A percentile compares a stretch with the other conserved stretches of the same genome.
Evolutionary conservation across 2,113 vertebrate genomes (phyloP).

Genomic region (Shinisaurus crocodilurus): DNA sequence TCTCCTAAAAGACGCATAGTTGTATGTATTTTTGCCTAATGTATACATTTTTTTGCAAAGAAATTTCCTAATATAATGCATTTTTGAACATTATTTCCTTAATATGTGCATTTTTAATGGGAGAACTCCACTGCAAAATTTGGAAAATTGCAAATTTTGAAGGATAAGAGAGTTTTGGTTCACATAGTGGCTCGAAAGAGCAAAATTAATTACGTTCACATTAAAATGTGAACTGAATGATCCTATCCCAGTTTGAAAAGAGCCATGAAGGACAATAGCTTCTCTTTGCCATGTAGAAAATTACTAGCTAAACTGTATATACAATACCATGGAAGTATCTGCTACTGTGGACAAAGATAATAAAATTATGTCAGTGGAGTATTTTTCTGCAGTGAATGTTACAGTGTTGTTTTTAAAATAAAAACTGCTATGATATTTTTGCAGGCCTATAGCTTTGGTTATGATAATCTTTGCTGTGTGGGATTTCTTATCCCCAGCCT

Average conservation of each 20-base stretch:
- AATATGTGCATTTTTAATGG: too few relatives aligned
- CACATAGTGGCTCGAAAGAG: too few relatives aligned
- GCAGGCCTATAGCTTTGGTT: constrained; percentile 3
- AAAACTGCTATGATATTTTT: constrained; percentile 17
- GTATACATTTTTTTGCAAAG: too few relatives aligned
- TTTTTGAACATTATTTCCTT: too few relatives aligned
- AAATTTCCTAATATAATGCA: too few relatives aligned
- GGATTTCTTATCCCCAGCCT: constrained; percentile 13
- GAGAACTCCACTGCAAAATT: too few relatives aligned
- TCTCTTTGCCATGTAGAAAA: constrained; percentile 5
- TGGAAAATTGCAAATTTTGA: too few relatives aligned
- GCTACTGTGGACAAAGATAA: background rate
- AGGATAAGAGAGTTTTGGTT: too few relatives aligned
- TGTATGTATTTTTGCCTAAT: too few relatives aligned
- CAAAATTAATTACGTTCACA: too few relatives aligned
- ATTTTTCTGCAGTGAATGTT: constrained; percentile 18
- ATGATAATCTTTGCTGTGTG: constrained; percentile 24
- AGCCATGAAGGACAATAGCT: background rate
- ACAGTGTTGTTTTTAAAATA: constrained; percentile 4
- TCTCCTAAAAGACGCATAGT: too few relatives aligned
- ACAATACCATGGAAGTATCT: background rate
- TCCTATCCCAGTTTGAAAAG: background rate
- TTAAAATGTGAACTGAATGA: too few relatives aligned
- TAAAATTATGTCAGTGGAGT: constrained; percentile 17
- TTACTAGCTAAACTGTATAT: constrained; percentile 14